A percentile compares a stretch with the other conserved stretches of the same genome.
phyloP scores from a whole-genome alignment of 2,888 invertebrate species.

The Microlaimidae sp. region DNA sequence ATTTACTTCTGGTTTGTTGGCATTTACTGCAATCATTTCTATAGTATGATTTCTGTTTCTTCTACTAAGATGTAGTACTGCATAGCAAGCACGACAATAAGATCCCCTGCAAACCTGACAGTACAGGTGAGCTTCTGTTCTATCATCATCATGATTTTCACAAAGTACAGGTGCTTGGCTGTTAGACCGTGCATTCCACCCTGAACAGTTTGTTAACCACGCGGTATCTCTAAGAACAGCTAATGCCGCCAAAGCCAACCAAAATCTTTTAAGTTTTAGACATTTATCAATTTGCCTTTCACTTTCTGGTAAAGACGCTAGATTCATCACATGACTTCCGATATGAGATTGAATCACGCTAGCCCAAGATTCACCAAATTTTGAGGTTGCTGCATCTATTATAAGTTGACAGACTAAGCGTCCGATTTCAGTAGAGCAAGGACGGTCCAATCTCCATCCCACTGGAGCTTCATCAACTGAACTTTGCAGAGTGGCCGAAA shows the following conservation, averaged over 20 bases:
- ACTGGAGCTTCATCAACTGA: constrained; percentile 21
- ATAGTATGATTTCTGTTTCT: constrained; percentile 65
- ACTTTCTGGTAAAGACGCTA: neutral
- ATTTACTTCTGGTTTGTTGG: constrained; percentile 52
- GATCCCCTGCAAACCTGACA: constrained; percentile 54
- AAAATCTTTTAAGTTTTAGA: constrained; percentile 37
- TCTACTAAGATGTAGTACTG: constrained; percentile 77
- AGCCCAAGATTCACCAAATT: constrained; percentile 22
- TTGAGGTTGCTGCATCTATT: constrained; percentile 2
- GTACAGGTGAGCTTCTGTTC: constrained; percentile 75
- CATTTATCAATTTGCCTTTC: neutral
- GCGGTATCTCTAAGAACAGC: constrained; percentile 56
- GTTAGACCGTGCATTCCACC: constrained; percentile 24
- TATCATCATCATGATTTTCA: constrained; percentile 86
- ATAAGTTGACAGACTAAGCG: constrained; percentile 17
- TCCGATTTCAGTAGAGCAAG: constrained; percentile 22
- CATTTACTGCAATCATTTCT: constrained; percentile 40
- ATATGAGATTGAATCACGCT: constrained; percentile 18
- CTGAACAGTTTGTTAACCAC: constrained; percentile 26
- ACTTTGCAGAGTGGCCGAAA: constrained; percentile 15
- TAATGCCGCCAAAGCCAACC: constrained; percentile 78
- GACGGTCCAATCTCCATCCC: constrained; percentile 24
- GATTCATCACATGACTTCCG: neutral
- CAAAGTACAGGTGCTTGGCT: constrained; percentile 54
- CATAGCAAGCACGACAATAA: constrained; percentile 80